Base-by-base conservation (phyloP, 2,888 invertebrate species). In the Hecatera dysodea region DNA sequence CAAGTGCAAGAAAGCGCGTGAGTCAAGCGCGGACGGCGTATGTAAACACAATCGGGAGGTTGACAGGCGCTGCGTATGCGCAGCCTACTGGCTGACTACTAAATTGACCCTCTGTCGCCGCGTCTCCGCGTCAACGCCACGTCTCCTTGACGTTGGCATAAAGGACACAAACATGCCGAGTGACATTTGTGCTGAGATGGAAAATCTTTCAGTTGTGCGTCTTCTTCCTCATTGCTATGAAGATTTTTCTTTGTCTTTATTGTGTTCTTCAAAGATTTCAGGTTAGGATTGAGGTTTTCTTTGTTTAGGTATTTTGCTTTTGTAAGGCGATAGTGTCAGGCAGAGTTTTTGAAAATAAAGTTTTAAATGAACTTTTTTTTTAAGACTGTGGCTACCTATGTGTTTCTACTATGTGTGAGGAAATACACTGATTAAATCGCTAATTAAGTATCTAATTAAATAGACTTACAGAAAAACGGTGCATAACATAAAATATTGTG, bases 41-140 rank as follows among this genome's bases (percentile, higher is more conserved):
- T 79, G 75, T 81, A 82, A 82, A 83, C 82, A 84, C 79, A 83
- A 84, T 81, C 73, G 78, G 75, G 63, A 77, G 80, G 64, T 76
- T 86, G 87, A 79, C 75, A 67, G 80, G 77, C 78, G 72, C 69
- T 79, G 74, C 76, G 75, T 70, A 68, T n/a, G 75, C 77, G 72
- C 81, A 65, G 62, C 56, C 71, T 70, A 75, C 78, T 59, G 50
- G 48, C 69, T 69, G 80, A 78, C 80, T 73, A 65, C 69, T 78
- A 80, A 84, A 81, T 82, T 84, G 78, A 80, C 76, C 78, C 62
- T 83, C 75, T 75, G 81, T 75, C 82, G 46, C 57, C 27, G 48
- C 57, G 67, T 81, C 78, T 66, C 60, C 44, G 57, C 61, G 64
- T 78, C 75, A 72, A 55, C 60, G 53, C 65, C 61, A 60, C 70